Evolutionary conservation across 64 coral and sea anemone genomes (phyloP), one percentile per base, ranked within the genome.

Genomic region (Dendrophyllia cribrosa): DNA sequence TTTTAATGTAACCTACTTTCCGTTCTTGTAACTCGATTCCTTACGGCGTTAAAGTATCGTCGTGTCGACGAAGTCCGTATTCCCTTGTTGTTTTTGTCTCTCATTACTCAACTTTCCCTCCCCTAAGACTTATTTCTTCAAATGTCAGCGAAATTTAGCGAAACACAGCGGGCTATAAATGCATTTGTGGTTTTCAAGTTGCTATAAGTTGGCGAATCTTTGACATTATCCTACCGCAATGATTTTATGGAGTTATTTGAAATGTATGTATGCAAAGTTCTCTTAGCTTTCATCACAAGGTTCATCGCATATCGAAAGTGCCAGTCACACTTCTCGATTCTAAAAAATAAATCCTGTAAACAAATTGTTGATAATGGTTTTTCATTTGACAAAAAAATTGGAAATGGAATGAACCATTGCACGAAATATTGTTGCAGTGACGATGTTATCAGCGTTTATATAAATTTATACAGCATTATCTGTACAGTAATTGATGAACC

Each of bases 91-190:
- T 66, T 49, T 48, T 65, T 20, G 34, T 83, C 8, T 66, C n/a
- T 8, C 44, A 34, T 21, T 22, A 6, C 26, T 21, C 17, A 8
- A 50, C 34, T 67, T 67, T 51, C 62, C 61, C 46, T 50, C 25
- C 53, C 78, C 25, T 16, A 9, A 63, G 62, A n/a, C 26, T 9
- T 58, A 10, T 45, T 24, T 51, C 34, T 83, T 83, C 19, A 50
- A 44, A 63, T 84, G 43, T 25, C 44, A 67, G 60, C 9, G 15
- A 60, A 48, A 45, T 17, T 63, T 66, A 50, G 43, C 59, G 20
- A 84, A 84, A 68, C 80, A 49, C 61, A 84, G 80, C 46, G 50
- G 43, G 60, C 60, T 24, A 51, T n/a, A n/a, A n/a, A 14, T 43
- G 44, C 19, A 51, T 68, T 51, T 84, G 80, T 51, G 80, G 61